Base-by-base conservation (phyloP, 2,113 vertebrate species). In the Pelodiscus sinensis region DNA sequence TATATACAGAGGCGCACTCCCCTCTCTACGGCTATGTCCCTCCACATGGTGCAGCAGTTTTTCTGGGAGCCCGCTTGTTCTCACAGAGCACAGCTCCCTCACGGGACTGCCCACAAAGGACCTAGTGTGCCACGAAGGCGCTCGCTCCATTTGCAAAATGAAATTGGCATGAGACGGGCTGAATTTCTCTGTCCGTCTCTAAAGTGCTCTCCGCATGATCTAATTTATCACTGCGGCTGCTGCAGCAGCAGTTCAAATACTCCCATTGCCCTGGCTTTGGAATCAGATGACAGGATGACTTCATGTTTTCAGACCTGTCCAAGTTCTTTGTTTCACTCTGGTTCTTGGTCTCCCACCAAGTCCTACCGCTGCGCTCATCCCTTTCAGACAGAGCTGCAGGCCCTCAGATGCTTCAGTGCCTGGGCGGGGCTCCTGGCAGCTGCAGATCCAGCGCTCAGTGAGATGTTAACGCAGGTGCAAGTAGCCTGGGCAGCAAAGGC, bases 141-240 rank as follows among this genome's bases (percentile, higher is more conserved):
- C 88, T 89, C 84, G 92, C 83, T 92, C 91, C 93, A 85, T 95
- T 96, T 93, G 58, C 62, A 83, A 83, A 92, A 88, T 92, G 90
- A 14, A 96, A 79, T 92, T 97, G 97, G 95, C 96, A 95, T 79
- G 44, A 44, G 68, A 89, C 84, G 88, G 35, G 71, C 90, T 60
- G 93, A 94, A 90, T 96, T 89, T 92, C 58, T 92, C 94, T 6
- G 12, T 87, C 94, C 95, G 90, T 90, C 85, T 92, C 83, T 89
- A 92, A 95, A 96, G 94, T 92, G 94, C 93, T 94, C 95, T 96
- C 90, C 10, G 35, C 94, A 95, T 90, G 95, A 93, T 96, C 94
- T 96, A 84, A 96, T 96, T 93, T 92, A 91, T 94, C 95, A 93
- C 95, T 94, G 96, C 85, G 3, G 96, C 90, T 56, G 94, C 95